A percentile compares a stretch with the other conserved stretches of the same genome.
These are phyloP conservation scores for Orgyia antiqua DNA, from an alignment of 2,888 invertebrate species.

Conservation along the genomic window DNA sequence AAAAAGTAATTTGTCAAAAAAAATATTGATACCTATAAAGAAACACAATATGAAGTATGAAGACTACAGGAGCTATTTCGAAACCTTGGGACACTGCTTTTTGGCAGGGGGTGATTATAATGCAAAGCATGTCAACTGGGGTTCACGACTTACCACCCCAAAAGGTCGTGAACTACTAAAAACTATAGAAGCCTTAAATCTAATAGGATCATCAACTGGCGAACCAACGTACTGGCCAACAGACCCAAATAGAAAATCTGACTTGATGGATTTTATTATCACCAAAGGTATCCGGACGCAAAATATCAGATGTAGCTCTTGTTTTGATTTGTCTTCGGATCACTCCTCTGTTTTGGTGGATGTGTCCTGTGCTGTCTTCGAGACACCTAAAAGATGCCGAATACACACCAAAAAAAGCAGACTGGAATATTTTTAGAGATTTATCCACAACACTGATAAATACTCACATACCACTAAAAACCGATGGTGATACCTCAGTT, in stretches of 20 bases:
- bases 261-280: conserved; percentile 1
- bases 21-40: too few species aligned
- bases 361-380: too few species aligned
- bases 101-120: background rate
- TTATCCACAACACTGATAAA: too few species aligned
- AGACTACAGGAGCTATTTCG: background rate
- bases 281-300: background rate
- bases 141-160: conserved; percentile 3
- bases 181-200: background rate
- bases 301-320: too few species aligned
- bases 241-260: conserved; percentile 1
- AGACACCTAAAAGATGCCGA: too few species aligned
- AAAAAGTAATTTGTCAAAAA: too few species aligned
- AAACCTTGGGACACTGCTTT: background rate
- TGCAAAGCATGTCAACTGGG: background rate
- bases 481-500: too few species aligned
- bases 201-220: background rate
- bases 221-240: conserved; percentile 2
- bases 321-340: too few species aligned
- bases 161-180: conserved; percentile 1
- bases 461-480: too few species aligned
- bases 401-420: too few species aligned
- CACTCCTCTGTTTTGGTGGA: too few species aligned
- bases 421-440: too few species aligned
- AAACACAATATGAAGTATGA: background rate